Evolutionary conservation across 1,140 invertebrate species (phyloP).

Genomic region (Lasioglossum albipes): DNA sequence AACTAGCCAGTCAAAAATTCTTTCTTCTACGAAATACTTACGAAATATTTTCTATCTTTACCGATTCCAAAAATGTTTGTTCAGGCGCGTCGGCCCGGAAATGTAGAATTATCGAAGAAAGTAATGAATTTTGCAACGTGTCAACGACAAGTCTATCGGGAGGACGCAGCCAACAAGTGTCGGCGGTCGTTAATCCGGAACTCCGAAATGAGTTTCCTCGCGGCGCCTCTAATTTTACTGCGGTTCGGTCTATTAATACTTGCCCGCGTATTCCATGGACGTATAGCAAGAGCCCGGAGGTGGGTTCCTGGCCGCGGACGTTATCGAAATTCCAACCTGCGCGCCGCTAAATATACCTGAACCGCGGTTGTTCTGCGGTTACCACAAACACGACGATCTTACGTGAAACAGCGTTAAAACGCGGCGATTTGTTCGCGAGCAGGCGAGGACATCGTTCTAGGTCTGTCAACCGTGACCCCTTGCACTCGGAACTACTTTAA

Average conservation of each 20-base stretch:
- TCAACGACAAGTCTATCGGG: not conserved
- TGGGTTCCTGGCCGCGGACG: constrained; percentile 13
- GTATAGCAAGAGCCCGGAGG: not conserved
- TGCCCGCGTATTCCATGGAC: constrained; percentile 4
- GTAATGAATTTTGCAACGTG: too few species aligned
- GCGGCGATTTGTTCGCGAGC: not conserved
- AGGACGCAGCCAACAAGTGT: constrained; percentile 21
- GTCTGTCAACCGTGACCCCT: too few species aligned
- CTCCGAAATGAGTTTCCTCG: constrained; percentile 18
- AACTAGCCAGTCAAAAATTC: too few species aligned
- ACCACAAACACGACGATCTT: constrained; percentile 33
- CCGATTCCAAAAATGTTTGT: too few species aligned
- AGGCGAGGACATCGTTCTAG: too few species aligned
- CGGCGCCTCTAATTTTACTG: constrained; percentile 30
- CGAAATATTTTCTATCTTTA: not conserved
- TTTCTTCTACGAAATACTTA: too few species aligned
- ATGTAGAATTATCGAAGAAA: too few species aligned
- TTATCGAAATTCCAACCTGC: constrained; percentile 46
- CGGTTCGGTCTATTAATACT: constrained; percentile 34
- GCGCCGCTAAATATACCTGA: constrained; percentile 41
- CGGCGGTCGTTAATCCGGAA: constrained; percentile 2
- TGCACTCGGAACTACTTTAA: too few species aligned
- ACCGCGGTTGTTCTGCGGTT: constrained; percentile 22
- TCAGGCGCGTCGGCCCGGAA: too few species aligned
- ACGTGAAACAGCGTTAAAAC: not conserved